Conservation (phyloP, 2,797 vertebrate species). For the Anableps anableps region DNA sequence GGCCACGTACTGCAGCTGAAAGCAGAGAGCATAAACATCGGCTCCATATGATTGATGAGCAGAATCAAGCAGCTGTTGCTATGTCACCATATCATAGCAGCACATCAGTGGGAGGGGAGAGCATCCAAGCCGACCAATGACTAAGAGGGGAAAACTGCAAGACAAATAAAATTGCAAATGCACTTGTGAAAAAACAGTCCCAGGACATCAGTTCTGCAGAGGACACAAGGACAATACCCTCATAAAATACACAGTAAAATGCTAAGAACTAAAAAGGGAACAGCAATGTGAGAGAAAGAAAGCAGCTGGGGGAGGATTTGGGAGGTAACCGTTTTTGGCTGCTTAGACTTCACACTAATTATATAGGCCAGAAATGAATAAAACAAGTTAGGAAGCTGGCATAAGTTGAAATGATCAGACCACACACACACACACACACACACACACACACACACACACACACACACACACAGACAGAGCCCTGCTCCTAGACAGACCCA, state of each 20-base stretch:
- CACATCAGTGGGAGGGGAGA: conserved; percentile 42
- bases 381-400: conserved; percentile 43
- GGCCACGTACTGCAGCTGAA: conserved; percentile 35
- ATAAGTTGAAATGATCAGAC: background rate
- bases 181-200: conserved; percentile 51
- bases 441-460: no score
- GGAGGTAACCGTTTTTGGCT: conserved; percentile 31
- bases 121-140: conserved; percentile 52
- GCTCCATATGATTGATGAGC: conserved; percentile 58
- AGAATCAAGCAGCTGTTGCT: conserved; percentile 60
- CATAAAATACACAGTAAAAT: conserved; percentile 53
- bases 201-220: conserved; percentile 45
- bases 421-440: no score
- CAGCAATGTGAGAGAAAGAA: conserved; percentile 18
- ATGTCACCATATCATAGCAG: conserved; percentile 52
- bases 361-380: conserved; percentile 38
- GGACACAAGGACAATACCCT: conserved; percentile 45
- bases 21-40: conserved; percentile 36
- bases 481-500: background rate
- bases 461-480: no score
- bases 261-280: conserved; percentile 13
- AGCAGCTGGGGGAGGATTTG: background rate
- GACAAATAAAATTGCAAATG: conserved; percentile 59
- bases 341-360: conserved; percentile 52
- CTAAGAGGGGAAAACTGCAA: conserved; percentile 19